These are phyloP conservation scores for Etheostoma perlongum DNA, from an alignment of 2,797 vertebrate genomes.

Conservation along the genomic window DNA sequence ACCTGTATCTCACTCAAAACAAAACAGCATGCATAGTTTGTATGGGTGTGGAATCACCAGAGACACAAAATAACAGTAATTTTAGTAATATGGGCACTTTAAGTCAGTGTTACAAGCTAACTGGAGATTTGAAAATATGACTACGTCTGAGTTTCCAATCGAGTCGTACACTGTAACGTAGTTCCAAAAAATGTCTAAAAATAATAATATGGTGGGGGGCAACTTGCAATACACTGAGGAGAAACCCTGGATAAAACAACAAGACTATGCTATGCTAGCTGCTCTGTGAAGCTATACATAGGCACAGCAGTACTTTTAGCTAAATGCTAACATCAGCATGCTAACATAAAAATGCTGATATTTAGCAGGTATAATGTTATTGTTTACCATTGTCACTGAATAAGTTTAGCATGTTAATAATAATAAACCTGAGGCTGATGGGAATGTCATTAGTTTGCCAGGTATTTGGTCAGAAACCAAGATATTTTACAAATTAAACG, in stretches of 20 bases:
- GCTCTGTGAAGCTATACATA: neutral
- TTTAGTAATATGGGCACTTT: no score
- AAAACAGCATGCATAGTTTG: no score
- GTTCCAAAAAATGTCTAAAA: no score
- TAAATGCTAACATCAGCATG: neutral
- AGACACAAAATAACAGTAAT: no score
- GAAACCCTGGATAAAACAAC: neutral
- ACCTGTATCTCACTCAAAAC: no score
- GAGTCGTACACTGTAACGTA: no score
- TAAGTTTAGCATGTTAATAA: neutral
- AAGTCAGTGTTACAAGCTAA: no score
- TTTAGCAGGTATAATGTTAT: neutral
- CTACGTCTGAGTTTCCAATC: no score
- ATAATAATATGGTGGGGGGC: no score
- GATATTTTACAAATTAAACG: neutral
- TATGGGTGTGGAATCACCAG: no score
- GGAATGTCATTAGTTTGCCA: neutral
- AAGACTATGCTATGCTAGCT: neutral
- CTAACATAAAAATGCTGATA: constrained; percentile 3
- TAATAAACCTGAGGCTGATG: neutral
- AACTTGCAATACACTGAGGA: neutral
- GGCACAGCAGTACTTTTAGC: constrained; percentile 6
- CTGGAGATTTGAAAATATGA: no score
- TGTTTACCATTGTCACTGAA: neutral
- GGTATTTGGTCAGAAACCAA: neutral